Percentiles rank a stretch among this genome's conserved stretches.
Conservation (phyloP, 1,140 invertebrate genomes). For the Macrobrachium nipponense region DNA sequence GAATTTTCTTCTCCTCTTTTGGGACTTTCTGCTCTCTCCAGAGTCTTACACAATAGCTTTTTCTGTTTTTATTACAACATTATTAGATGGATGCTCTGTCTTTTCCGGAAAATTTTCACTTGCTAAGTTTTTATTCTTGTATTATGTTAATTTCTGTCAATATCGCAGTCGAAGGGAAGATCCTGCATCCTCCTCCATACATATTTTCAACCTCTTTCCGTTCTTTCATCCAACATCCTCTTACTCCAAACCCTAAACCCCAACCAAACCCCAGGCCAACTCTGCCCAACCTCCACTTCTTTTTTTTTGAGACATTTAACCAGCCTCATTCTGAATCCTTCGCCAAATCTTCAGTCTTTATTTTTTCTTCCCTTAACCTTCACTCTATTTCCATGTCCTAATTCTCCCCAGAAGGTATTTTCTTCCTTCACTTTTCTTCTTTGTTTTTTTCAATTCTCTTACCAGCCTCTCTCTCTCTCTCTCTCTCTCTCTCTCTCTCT, state of each 20-base stretch:
- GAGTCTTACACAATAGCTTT: too few relatives aligned
- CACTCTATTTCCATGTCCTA: neutral
- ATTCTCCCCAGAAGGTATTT: neutral
- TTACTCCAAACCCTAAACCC: neutral
- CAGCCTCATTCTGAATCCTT: too few relatives aligned
- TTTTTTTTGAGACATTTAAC: too few relatives aligned
- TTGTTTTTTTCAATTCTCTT: slow-evolving; percentile 1
- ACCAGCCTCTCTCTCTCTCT: slow-evolving; percentile 23
- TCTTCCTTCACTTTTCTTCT: neutral
- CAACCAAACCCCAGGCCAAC: neutral
- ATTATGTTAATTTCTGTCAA: too few relatives aligned
- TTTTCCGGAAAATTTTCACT: too few relatives aligned
- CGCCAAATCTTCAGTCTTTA: too few relatives aligned
- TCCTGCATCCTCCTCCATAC: neutral
- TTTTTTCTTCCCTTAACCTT: neutral
- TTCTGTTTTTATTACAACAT: too few relatives aligned
- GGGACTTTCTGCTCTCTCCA: too few relatives aligned
- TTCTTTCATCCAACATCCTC: neutral
- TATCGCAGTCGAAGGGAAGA: too few relatives aligned
- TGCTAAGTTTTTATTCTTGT: too few relatives aligned
- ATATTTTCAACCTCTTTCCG: neutral
- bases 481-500: slow-evolving; percentile 18
- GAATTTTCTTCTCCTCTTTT: too few relatives aligned
- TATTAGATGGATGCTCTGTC: too few relatives aligned
- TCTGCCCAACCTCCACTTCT: neutral